These are phyloP conservation scores for Geodia barretti DNA, from an alignment of 37 sponge, comb jelly and placozoan genomes.

Conservation along the genomic window DNA sequence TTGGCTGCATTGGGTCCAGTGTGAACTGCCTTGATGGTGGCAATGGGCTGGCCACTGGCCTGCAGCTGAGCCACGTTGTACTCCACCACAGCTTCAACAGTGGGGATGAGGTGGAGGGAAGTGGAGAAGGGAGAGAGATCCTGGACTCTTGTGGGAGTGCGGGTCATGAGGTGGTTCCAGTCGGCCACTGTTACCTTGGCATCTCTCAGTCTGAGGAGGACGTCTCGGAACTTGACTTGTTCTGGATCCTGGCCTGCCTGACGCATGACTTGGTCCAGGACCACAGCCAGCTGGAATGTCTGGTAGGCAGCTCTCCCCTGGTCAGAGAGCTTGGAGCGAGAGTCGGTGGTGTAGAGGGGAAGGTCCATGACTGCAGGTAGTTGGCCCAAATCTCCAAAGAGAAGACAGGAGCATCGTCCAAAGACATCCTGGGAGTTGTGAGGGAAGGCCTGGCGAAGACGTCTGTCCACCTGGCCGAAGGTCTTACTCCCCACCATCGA, in stretches of 20 bases:
- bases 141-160: no score
- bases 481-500: constrained; percentile 52
- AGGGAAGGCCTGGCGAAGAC: constrained; percentile 48
- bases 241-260: no score
- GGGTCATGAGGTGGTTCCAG: no score
- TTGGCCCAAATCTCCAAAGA: constrained; percentile 60
- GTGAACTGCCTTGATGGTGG: constrained; percentile 58
- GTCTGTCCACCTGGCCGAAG: constrained; percentile 48
- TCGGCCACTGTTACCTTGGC: no score
- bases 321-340: no score
- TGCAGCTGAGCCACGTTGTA: constrained; percentile 21
- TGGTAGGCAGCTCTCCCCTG: no score
- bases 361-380: constrained; percentile 42
- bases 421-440: constrained; percentile 15
- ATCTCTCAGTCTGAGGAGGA: no score
- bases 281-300: no score
- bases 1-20: constrained; percentile 41
- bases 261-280: no score
- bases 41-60: constrained; percentile 33
- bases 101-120: constrained; percentile 34
- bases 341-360: no score
- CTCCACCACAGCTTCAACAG: constrained; percentile 43
- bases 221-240: no score
- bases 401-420: constrained; percentile 53
- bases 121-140: constrained; percentile 8